Conservation (phyloP, 2,113 vertebrate genomes). For the Holacanthus passer region DNA sequence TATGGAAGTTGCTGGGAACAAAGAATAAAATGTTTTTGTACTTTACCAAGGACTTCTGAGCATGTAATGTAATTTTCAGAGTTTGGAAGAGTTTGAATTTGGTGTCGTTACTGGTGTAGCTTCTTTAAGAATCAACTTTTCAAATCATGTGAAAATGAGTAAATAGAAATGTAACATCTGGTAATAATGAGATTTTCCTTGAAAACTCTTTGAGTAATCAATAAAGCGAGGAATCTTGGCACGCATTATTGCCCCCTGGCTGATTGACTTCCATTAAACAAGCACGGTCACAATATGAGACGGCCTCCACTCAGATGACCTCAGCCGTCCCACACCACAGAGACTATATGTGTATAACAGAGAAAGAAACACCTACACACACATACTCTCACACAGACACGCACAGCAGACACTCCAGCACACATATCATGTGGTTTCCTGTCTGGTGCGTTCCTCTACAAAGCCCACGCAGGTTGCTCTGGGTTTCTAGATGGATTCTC, state of each 20-base stretch:
- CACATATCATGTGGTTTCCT: slow-evolving; percentile 82
- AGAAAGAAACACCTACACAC: slow-evolving; percentile 74
- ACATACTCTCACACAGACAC: slow-evolving; percentile 25
- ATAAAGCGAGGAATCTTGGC: slow-evolving; percentile 54
- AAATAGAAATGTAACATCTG: slow-evolving; percentile 48
- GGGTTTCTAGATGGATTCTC: slow-evolving; percentile 79
- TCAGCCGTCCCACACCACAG: slow-evolving; percentile 71
- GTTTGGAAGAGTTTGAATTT: slow-evolving; percentile 7
- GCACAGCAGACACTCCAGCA: slow-evolving; percentile 70
- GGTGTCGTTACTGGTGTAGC: not conserved
- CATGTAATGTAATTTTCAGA: not conserved
- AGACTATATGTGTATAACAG: slow-evolving; percentile 76
- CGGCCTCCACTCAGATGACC: slow-evolving; percentile 74
- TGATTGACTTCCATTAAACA: slow-evolving; percentile 62
- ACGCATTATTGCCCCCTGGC: slow-evolving; percentile 8
- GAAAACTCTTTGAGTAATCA: slow-evolving; percentile 55
- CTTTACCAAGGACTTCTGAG: slow-evolving; percentile 13
- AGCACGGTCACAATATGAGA: slow-evolving; percentile 52
- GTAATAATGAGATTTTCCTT: slow-evolving; percentile 34
- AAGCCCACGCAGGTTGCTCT: slow-evolving; percentile 74
- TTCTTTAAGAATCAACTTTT: slow-evolving; percentile 3
- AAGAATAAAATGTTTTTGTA: slow-evolving; percentile 19
- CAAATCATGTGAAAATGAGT: slow-evolving; percentile 16
- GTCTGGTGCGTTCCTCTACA: slow-evolving; percentile 76
- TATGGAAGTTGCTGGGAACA: slow-evolving; percentile 25